Conservation (phyloP, 2,888 invertebrate species). For the Stenoptilia bipunctidactyla region DNA sequence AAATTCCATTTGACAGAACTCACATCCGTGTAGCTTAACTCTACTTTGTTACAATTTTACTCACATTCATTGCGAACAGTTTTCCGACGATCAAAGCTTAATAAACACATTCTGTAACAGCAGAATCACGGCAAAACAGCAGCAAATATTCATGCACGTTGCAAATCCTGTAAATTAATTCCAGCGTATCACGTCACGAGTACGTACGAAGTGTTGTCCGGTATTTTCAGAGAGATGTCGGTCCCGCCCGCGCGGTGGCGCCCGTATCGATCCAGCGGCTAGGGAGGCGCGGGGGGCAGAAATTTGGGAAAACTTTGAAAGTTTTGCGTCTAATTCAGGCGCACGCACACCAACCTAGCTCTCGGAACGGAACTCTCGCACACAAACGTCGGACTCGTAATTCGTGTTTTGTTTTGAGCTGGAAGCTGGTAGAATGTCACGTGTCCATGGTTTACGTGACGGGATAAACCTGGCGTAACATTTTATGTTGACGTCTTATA, state of each 20-base stretch:
- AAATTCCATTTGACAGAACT: no score
- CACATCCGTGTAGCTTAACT: no score
- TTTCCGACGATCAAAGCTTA: no score
- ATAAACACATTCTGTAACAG: conserved; percentile 12
- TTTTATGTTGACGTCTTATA: no score
- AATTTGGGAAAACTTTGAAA: conserved; percentile 73
- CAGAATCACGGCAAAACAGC: background rate
- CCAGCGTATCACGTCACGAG: conserved; percentile 37
- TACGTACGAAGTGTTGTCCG: conserved; percentile 59
- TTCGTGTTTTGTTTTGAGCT: conserved; percentile 54
- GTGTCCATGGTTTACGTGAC: conserved; percentile 50
- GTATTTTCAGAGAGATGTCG: conserved; percentile 57
- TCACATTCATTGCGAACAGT: no score
- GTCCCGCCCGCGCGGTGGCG: conserved; percentile 44
- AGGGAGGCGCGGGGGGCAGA: conserved; percentile 49
- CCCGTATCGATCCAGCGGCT: conserved; percentile 60
- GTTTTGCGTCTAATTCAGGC: conserved; percentile 72
- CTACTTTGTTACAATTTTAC: no score
- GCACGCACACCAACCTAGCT: conserved; percentile 49
- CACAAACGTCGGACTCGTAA: conserved; percentile 49
- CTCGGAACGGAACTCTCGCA: conserved; percentile 31
- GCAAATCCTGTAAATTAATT: conserved; percentile 2
- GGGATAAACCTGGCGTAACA: conserved; percentile 18
- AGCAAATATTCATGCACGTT: background rate
- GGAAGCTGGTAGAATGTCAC: conserved; percentile 56